Evolutionary conservation across 2,113 vertebrate genomes (phyloP), one percentile per base, ranked within the genome.

Genomic region (Mormyrus lacerda): DNA sequence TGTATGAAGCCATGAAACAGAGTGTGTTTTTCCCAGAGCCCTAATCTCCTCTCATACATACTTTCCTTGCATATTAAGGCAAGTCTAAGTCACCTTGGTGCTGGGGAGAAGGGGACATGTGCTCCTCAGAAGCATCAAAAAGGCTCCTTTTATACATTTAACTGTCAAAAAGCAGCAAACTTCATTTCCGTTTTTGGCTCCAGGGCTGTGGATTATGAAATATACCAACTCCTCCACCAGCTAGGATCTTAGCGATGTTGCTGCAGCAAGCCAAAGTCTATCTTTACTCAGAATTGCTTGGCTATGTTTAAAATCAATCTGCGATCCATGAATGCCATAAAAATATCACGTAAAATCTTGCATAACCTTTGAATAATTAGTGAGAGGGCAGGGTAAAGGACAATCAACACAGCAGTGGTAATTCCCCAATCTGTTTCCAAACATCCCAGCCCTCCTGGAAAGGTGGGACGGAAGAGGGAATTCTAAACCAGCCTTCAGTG

Each of bases 31-130:
- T 19, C 85, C 50, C 85, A 53, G 85, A 27, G n/a, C 48, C 50
- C 85, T 87, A 87, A 87, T 87, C 31, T 87, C 27, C 27, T 55
- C 31, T 87, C 85, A 87, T 39, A 55, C 24, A 51, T 15, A 53
- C 50, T 87, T 87, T 87, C 50, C 31, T 35, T 10, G 48, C 85
- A 87, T 87, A 55, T 87, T 48, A 87, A 55, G 48, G 19, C 21
- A n/a, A 48, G 24, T 50, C 47, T 85, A n/a, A 87, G 50, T 87
- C 87, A 87, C 87, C 87, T 87, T 61, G 85, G 50, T 87, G 27
- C n/a, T 87, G 15, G 73, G 73, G 35, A 39, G 73, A n/a, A 39
- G 31, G 35, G 0, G 39, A 42, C 0, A 11, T 19, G 47, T 24
- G 47, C 45, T 9, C n/a, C 42, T 19, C 44, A 48, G n/a, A 85